A percentile compares a stretch with the other conserved stretches of the same genome.
Conservation (phyloP, 2,888 invertebrate genomes). For the Pterobdella sp. region DNA sequence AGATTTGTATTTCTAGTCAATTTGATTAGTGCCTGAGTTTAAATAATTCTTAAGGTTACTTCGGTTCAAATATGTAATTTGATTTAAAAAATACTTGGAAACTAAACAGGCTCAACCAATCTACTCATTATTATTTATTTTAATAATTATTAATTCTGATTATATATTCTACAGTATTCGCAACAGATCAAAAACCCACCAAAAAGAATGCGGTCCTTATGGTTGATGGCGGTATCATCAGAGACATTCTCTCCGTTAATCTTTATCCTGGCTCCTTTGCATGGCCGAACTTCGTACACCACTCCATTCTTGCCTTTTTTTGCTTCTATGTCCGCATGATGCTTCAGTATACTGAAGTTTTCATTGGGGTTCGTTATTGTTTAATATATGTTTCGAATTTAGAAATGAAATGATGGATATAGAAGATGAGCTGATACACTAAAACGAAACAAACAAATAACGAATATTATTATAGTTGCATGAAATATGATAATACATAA, state of each 20-base stretch:
- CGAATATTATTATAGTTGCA: neutral
- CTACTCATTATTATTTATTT: too few relatives aligned
- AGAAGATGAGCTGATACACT: too few relatives aligned
- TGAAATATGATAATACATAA: too few relatives aligned
- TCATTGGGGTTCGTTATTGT: neutral
- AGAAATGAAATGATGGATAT: too few relatives aligned
- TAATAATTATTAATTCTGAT: too few relatives aligned
- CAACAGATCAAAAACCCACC: conserved; percentile 41
- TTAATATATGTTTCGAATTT: too few relatives aligned
- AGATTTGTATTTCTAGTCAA: too few relatives aligned
- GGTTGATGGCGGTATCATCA: conserved; percentile 42
- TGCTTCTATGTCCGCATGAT: conserved; percentile 32
- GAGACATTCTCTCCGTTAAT: conserved; percentile 50
- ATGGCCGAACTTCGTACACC: conserved; percentile 7
- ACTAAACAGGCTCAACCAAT: too few relatives aligned
- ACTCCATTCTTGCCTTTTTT: neutral
- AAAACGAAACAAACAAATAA: too few relatives aligned
- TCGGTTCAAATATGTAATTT: neutral
- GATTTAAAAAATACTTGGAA: neutral
- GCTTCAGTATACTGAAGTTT: conserved; percentile 38
- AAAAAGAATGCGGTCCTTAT: conserved; percentile 51
- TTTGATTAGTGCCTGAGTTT: too few relatives aligned
- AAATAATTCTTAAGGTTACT: too few relatives aligned
- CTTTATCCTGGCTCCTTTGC: conserved; percentile 47
- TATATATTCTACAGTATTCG: too few relatives aligned